Base-by-base conservation (phyloP, 35 echinoderm and acorn worm genomes). In the Lytechinus pictus region DNA sequence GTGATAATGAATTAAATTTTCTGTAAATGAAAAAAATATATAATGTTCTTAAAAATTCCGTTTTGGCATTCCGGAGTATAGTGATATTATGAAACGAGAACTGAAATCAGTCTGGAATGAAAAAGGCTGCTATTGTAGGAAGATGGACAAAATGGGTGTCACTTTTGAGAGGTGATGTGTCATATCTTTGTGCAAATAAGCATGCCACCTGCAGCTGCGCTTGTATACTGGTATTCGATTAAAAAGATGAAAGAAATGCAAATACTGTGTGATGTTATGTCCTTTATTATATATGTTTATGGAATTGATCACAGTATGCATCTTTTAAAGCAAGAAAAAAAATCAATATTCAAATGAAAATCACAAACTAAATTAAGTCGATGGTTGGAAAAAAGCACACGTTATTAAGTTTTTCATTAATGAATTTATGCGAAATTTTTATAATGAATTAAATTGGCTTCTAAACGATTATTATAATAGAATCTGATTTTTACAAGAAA, bases 161-260 rank as follows among this genome's bases (percentile, higher is more conserved):
- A 79, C 66, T 79, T 79, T 79, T 79, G 66, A 21, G 16, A 71
- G 61, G 0, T 71, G 61, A 71, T 71, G 61, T 71, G 61, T 79
- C 66, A 79, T 79, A 79, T 79, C 66, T 79, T 79, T 79, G 66
- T 79, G 66, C n/a, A 79, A 27, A 79, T 79, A 79, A 79, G 19
- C 66, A 79, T 79, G 66, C 66, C 66, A 79, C 66, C 66, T n/a
- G 66, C 66, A 79, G 66, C 66, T 79, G 66, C 14, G 66, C 21
- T 79, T 79, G 66, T 79, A 72, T n/a, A 24, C n/a, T 16, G 66
- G 21, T 16, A 58, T 58, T 57, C 56, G 13, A 10, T 79, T 79
- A 7, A 79, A 79, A 24, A 79, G 21, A 19, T n/a, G 16, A 79
- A 79, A 79, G 66, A 79, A 79, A n/a, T 7, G 16, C 16, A 79